Conservation (phyloP, 2,888 invertebrate genomes). For the Cordilura impudica region DNA sequence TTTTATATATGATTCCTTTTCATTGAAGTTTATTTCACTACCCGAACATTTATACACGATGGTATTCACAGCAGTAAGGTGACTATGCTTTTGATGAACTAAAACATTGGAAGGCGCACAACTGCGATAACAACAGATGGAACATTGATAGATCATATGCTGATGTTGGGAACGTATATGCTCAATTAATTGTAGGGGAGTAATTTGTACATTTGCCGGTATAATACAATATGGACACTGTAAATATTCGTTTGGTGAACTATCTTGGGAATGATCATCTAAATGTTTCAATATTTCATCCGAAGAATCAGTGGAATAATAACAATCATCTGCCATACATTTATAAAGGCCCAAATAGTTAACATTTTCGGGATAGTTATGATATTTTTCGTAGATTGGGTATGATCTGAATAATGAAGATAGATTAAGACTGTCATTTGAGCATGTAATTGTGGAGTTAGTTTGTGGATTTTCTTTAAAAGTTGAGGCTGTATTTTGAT, state of each 20-base stretch:
- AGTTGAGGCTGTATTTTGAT: background rate
- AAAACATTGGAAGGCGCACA: conserved; percentile 56
- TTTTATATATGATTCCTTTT: background rate
- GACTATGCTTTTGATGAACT: conserved; percentile 54
- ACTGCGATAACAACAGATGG: conserved; percentile 64
- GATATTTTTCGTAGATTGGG: conserved; percentile 53
- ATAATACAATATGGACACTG: conserved; percentile 63
- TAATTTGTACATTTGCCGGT: background rate
- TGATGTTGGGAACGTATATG: conserved; percentile 58
- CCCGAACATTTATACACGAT: conserved; percentile 58
- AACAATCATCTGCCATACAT: conserved; percentile 66
- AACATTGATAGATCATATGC: conserved; percentile 62
- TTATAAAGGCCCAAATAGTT: conserved; percentile 67
- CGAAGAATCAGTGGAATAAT: conserved; percentile 64
- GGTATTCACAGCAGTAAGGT: background rate
- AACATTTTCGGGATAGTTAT: conserved; percentile 52
- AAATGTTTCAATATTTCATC: conserved; percentile 62
- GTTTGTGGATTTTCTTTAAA: background rate
- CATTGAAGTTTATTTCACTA: background rate
- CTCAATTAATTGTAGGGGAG: conserved; percentile 29
- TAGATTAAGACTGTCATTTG: background rate
- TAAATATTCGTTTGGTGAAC: conserved; percentile 41
- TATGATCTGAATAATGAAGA: background rate
- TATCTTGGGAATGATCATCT: conserved; percentile 46
- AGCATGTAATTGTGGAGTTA: background rate